These are phyloP conservation scores for Xenentodon cancila DNA, from an alignment of 2,797 vertebrate genomes.

Conservation along the genomic window DNA sequence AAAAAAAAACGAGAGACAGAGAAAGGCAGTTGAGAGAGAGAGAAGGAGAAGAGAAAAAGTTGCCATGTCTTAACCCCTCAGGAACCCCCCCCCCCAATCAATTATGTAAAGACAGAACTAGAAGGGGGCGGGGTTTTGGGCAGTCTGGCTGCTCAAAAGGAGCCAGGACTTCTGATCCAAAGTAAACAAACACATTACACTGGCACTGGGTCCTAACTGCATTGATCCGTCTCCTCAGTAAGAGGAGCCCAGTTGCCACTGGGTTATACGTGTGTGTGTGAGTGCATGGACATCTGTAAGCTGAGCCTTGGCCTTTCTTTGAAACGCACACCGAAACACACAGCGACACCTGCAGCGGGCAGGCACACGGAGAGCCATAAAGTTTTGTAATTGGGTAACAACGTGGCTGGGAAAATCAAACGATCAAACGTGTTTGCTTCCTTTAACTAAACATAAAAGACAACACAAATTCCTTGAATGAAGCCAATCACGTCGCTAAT, in stretches of 20 bases:
- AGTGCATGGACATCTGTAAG: conserved; percentile 48
- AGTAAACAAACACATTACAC: conserved; percentile 98
- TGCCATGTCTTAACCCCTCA: conserved; percentile 97
- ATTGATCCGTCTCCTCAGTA: conserved; percentile 92
- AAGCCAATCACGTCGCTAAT: conserved; percentile 70
- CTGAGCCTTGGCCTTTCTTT: conserved; percentile 37
- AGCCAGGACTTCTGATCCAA: conserved; percentile 93
- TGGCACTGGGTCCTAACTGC: conserved; percentile 92
- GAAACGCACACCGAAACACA: conserved; percentile 12
- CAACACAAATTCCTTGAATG: conserved; percentile 65
- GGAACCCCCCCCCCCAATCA: conserved; percentile 99
- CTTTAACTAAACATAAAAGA: conserved; percentile 43
- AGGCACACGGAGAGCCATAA: neutral
- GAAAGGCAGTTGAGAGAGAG: conserved; percentile 3
- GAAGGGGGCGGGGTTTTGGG: conserved; percentile 75
- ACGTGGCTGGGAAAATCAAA: conserved; percentile 24
- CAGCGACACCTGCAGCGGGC: conserved; percentile 27
- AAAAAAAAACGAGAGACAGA: conserved; percentile 54
- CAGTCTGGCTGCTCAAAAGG: conserved; percentile 90
- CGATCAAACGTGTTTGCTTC: conserved; percentile 43
- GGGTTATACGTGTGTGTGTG: conserved; percentile 22
- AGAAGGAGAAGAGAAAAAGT: conserved; percentile 82
- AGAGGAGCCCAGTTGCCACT: conserved; percentile 76
- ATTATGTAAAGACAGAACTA: conserved; percentile 97
- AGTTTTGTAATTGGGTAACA: conserved; percentile 7